Evolutionary conservation across 2,797 vertebrate genomes (phyloP).

Genomic region (Hypotaenidia philippensis): DNA sequence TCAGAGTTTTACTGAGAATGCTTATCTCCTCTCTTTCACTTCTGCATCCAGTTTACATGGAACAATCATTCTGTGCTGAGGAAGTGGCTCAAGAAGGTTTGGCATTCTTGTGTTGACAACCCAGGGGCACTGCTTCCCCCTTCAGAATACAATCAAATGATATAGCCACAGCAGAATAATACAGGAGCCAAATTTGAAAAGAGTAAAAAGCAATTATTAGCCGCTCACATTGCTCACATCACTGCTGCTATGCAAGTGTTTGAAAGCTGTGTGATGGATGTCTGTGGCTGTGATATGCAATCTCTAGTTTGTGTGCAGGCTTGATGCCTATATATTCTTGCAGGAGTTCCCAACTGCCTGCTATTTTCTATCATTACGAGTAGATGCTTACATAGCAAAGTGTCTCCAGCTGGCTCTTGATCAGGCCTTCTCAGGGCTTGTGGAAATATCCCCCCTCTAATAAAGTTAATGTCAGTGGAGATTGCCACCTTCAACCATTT

Average conservation of each 20-base stretch:
- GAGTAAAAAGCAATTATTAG: neutral
- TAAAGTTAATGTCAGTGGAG: neutral
- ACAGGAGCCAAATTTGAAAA: neutral
- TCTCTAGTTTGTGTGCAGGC: neutral
- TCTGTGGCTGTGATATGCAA: neutral
- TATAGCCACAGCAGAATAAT: neutral
- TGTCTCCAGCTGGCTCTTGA: neutral
- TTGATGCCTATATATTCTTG: neutral
- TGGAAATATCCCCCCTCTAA: constrained; percentile 5
- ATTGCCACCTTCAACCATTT: neutral
- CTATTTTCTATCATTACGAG: neutral
- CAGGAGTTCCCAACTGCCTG: neutral
- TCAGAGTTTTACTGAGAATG: neutral
- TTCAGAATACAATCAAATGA: neutral
- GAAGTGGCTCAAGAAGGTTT: neutral
- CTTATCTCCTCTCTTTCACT: neutral
- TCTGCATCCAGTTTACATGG: neutral
- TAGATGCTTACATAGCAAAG: neutral
- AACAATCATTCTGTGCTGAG: neutral
- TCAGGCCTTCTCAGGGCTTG: neutral
- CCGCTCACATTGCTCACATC: neutral
- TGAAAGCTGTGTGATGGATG: neutral
- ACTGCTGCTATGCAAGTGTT: neutral
- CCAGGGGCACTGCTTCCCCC: neutral
- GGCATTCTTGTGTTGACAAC: neutral